Percentiles rank a stretch among this genome's conserved stretches.
Conservation (phyloP, 2,797 vertebrate genomes). For the Strix occidentalis region DNA sequence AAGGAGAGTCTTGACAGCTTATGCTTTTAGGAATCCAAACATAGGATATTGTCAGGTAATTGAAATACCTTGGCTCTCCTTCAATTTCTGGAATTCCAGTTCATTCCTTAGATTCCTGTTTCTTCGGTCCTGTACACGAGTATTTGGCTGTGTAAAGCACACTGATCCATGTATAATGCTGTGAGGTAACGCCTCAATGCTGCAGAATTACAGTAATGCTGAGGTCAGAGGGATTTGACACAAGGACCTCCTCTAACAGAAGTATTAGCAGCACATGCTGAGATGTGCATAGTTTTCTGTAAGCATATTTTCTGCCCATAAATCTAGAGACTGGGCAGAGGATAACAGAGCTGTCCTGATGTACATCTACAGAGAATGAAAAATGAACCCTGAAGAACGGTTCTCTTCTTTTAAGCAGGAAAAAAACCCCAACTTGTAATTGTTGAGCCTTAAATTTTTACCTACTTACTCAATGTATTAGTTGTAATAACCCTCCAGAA, state of each 20-base stretch:
- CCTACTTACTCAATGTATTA: background rate
- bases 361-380: background rate
- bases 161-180: fast-evolving
- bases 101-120: background rate
- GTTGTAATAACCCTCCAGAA: background rate
- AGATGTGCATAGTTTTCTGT: background rate
- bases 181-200: background rate
- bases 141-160: background rate
- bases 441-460: background rate
- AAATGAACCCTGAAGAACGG: background rate
- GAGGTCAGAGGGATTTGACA: background rate
- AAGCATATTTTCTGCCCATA: background rate
- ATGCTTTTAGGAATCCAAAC: conserved; percentile 96
- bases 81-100: background rate
- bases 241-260: background rate
- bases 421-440: background rate
- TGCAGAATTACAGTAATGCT: background rate
- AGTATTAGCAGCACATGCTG: background rate
- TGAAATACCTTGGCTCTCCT: background rate
- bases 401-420: background rate
- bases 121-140: background rate
- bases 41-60: conserved; percentile 98
- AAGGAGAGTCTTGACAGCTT: conserved; percentile 94
- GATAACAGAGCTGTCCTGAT: background rate
- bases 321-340: background rate